Evolutionary conservation across 2,888 invertebrate species (phyloP).

Genomic region (Hirtodrosophila duncani): DNA sequence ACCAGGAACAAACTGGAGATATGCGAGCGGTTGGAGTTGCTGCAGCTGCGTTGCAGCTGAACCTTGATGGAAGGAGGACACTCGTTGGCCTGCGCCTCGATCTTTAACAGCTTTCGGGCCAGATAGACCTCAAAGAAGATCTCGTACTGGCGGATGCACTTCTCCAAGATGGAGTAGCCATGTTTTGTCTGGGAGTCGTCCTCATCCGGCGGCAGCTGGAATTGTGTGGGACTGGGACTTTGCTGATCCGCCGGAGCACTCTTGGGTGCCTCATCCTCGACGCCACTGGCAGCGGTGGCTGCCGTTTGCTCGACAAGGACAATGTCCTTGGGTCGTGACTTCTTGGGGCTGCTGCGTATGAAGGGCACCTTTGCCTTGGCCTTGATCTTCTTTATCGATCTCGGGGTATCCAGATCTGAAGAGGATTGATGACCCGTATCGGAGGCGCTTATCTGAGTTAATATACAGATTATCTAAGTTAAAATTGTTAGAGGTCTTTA

Average conservation of each 20-base stretch:
- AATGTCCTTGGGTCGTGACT: constrained; percentile 71
- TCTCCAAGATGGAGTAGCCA: constrained; percentile 80
- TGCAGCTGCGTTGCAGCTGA: constrained; percentile 47
- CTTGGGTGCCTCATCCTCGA: constrained; percentile 57
- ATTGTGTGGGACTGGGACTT: too few species aligned
- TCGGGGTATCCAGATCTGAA: constrained; percentile 76
- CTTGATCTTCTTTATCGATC: constrained; percentile 77
- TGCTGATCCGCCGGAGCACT: constrained; percentile 65
- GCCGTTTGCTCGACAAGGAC: constrained; percentile 41
- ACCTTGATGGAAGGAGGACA: constrained; percentile 43
- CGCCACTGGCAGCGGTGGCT: constrained; percentile 1
- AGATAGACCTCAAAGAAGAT: constrained; percentile 79
- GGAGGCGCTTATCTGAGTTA: constrained; percentile 72
- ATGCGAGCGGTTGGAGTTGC: constrained; percentile 22
- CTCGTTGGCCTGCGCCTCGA: constrained; percentile 15
- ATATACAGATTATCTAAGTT: background rate
- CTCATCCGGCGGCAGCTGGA: constrained; percentile 49
- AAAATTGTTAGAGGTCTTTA: accelerated
- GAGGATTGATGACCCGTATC: constrained; percentile 77
- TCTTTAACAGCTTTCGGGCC: constrained; percentile 61
- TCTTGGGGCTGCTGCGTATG: constrained; percentile 75
- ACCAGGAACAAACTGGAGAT: constrained; percentile 68
- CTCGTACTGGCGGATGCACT: constrained; percentile 81
- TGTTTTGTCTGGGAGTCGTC: constrained; percentile 63
- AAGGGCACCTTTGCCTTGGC: constrained; percentile 75